Evolutionary conservation across 2,113 vertebrate species (phyloP).

Genomic region (Irena cyanogastra): DNA sequence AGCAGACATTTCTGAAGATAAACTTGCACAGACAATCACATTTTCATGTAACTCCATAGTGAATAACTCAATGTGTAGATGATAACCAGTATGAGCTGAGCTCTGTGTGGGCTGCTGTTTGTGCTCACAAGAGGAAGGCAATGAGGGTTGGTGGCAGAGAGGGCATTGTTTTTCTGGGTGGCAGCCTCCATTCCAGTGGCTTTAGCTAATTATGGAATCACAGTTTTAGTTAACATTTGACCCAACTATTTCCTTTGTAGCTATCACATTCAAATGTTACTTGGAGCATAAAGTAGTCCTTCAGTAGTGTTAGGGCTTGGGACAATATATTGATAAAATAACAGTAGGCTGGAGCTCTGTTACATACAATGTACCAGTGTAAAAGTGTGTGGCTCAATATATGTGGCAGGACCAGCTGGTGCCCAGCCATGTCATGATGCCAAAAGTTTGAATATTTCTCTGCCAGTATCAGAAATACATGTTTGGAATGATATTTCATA

Average conservation of each 20-base stretch:
- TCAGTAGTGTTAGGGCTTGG: background rate
- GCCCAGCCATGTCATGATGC: background rate
- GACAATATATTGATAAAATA: background rate
- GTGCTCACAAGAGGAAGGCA: background rate
- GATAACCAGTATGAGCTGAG: background rate
- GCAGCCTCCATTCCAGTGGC: background rate
- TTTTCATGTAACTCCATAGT: background rate
- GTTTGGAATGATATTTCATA: background rate
- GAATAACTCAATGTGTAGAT: background rate
- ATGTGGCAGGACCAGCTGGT: background rate
- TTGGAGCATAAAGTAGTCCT: background rate
- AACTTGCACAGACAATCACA: background rate
- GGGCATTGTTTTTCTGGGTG: background rate
- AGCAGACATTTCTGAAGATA: background rate
- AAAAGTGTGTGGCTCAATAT: background rate
- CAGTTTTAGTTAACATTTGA: background rate
- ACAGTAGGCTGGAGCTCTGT: background rate
- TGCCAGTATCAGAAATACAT: background rate
- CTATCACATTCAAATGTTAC: background rate
- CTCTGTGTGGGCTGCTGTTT: background rate
- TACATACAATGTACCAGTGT: accelerated
- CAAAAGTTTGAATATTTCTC: background rate
- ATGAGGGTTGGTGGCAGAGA: background rate
- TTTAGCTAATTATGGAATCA: background rate
- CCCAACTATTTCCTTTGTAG: background rate